Evolutionary conservation across 1,140 invertebrate species (phyloP).

Genomic region (Cotesia vestalis): DNA sequence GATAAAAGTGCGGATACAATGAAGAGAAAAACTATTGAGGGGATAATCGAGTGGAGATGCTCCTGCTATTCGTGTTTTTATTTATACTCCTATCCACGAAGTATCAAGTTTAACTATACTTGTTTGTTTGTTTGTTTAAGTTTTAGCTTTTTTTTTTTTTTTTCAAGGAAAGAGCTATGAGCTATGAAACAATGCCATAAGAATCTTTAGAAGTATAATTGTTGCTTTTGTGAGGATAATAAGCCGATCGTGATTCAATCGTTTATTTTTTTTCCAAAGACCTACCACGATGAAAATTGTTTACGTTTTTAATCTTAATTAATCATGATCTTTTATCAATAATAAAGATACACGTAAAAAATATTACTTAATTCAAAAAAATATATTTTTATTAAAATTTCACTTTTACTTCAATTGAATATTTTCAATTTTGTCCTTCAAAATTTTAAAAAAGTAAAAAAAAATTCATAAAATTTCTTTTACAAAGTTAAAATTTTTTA

Average conservation of each 20-base stretch:
- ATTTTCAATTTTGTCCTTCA: too few relatives aligned
- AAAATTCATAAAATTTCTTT: too few relatives aligned
- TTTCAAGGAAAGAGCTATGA: background rate
- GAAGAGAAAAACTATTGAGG: background rate
- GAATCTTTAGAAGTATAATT: constrained; percentile 28
- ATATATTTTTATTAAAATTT: too few relatives aligned
- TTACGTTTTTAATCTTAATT: constrained; percentile 12
- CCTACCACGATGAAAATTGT: constrained; percentile 49
- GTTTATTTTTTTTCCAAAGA: constrained; percentile 40
- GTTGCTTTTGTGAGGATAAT: constrained; percentile 36
- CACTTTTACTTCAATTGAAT: too few relatives aligned
- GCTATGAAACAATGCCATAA: constrained; percentile 16
- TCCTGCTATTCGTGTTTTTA: background rate
- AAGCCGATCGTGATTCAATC: constrained; percentile 38
- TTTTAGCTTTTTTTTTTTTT: background rate
- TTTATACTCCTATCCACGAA: background rate
- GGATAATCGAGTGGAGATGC: background rate
- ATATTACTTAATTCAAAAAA: too few relatives aligned
- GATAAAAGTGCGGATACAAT: background rate
- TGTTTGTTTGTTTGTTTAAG: background rate
- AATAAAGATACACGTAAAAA: too few relatives aligned
- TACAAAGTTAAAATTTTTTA: too few relatives aligned
- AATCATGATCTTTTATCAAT: background rate
- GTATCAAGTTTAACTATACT: background rate
- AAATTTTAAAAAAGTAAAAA: too few relatives aligned